Evolutionary conservation across 2,797 vertebrate genomes (phyloP).

Genomic region (Diglossa cyanea): DNA sequence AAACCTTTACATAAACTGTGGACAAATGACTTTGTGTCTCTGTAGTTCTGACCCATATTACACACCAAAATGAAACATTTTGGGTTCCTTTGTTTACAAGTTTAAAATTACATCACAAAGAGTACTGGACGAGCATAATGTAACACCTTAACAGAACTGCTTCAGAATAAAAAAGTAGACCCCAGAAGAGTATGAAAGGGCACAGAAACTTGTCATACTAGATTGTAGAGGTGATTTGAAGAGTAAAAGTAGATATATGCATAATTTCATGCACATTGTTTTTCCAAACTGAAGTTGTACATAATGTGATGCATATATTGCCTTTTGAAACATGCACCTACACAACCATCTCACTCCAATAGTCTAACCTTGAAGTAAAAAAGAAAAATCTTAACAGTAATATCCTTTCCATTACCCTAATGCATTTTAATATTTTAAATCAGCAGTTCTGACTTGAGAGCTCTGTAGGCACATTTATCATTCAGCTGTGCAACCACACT

Average conservation of each 20-base stretch:
- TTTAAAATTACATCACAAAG: not conserved
- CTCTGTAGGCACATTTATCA: slow-evolving; percentile 41
- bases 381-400: not conserved
- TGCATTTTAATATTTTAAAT: slow-evolving; percentile 42
- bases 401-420: not conserved
- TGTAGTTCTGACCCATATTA: not conserved
- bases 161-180: not conserved
- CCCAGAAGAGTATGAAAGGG: not conserved
- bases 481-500: slow-evolving; percentile 43
- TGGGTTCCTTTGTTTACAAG: not conserved
- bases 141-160: not conserved
- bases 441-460: slow-evolving; percentile 13
- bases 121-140: not conserved
- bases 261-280: not conserved
- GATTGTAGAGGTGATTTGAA: not conserved
- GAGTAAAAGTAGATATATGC: not conserved
- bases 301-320: not conserved
- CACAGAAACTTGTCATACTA: not conserved
- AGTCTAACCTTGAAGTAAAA: not conserved
- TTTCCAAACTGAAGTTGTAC: not conserved
- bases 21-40: not conserved
- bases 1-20: not conserved
- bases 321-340: not conserved
- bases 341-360: not conserved
- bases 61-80: not conserved